Conservation (phyloP, 2,113 vertebrate genomes). For the Oreochromis spilurus region DNA sequence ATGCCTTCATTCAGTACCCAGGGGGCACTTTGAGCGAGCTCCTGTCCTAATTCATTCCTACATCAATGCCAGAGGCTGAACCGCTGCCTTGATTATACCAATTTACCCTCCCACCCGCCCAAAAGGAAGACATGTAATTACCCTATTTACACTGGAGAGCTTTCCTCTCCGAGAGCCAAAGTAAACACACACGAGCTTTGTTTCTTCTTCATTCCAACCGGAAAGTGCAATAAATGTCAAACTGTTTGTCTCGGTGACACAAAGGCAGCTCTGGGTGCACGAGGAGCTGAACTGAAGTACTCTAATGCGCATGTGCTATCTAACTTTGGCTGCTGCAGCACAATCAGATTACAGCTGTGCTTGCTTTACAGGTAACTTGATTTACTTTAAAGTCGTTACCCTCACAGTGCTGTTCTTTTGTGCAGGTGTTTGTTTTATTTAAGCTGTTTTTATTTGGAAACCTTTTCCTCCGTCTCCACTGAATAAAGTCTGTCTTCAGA, state of each 20-base stretch:
- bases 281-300: not conserved
- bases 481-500: not conserved
- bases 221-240: not conserved
- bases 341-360: not conserved
- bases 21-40: constrained; percentile 23
- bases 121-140: constrained; percentile 67
- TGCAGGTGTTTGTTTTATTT: not conserved
- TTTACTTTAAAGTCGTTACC: not conserved
- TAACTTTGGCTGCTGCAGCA: not conserved
- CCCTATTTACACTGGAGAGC: constrained; percentile 49
- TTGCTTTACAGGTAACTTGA: not conserved
- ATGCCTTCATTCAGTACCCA: constrained; percentile 40
- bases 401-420: not conserved
- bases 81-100: constrained; percentile 54
- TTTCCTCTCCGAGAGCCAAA: not conserved
- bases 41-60: constrained; percentile 46
- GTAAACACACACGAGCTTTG: not conserved
- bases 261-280: not conserved
- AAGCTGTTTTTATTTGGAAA: not conserved
- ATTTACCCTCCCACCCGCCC: constrained; percentile 53
- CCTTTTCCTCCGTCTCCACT: not conserved
- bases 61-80: constrained; percentile 42
- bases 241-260: not conserved
- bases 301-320: not conserved
- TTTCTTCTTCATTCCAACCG: not conserved